phyloP scores from a whole-genome alignment of 1,140 invertebrate genomes.

The Lineus longissimus region DNA sequence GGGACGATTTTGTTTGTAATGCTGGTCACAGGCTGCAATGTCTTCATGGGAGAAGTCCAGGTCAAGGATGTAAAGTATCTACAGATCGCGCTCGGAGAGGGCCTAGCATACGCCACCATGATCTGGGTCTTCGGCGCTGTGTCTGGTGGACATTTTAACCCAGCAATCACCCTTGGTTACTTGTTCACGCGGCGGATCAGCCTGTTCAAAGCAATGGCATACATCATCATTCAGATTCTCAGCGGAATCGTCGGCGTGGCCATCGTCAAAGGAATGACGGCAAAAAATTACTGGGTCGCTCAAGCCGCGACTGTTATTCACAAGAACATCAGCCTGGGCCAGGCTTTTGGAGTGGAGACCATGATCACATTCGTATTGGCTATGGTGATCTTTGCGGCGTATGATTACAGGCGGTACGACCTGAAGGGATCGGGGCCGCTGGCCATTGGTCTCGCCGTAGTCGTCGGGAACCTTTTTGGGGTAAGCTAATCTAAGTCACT shows the following conservation, averaged over 20 bases:
- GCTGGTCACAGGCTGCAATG: no score
- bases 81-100: not conserved
- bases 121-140: constrained; percentile 63
- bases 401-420: constrained; percentile 73
- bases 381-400: constrained; percentile 80
- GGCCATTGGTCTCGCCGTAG: constrained; percentile 77
- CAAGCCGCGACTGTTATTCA: constrained; percentile 11
- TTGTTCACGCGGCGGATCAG: constrained; percentile 40
- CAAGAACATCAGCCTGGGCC: constrained; percentile 43
- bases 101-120: constrained; percentile 57
- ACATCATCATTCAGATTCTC: constrained; percentile 17
- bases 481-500: no score
- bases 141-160: not conserved
- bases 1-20: no score
- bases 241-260: constrained; percentile 19
- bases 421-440: constrained; percentile 80
- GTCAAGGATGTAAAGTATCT: no score
- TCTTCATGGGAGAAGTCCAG: no score
- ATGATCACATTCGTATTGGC: constrained; percentile 85
- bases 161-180: not conserved
- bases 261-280: constrained; percentile 16
- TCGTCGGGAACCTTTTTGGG: constrained; percentile 76
- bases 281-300: not conserved
- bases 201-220: constrained; percentile 64
- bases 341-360: constrained; percentile 78